Percentiles rank a stretch among this genome's conserved stretches.
Conservation (phyloP, 2,113 vertebrate genomes). For the Geothlypis trichas region DNA sequence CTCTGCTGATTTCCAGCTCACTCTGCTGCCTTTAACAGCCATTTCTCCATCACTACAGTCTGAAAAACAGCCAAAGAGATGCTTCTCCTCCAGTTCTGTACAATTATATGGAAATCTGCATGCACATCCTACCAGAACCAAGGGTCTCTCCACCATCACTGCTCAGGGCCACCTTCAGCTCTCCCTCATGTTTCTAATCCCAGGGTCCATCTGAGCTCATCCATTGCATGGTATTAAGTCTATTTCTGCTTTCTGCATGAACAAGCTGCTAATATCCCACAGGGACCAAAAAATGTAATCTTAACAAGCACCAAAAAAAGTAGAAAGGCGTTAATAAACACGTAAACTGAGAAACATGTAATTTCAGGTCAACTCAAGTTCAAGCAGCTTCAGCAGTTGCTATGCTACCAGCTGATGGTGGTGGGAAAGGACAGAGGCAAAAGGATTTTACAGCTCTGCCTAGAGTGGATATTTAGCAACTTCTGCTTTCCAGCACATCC, state of each 20-base stretch:
- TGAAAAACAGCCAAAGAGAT: neutral
- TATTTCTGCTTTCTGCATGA: constrained; percentile 50
- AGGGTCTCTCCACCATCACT: neutral
- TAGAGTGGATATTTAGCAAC: constrained; percentile 44
- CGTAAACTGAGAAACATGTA: constrained; percentile 11
- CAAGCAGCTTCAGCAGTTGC: constrained; percentile 68
- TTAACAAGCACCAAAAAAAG: constrained; percentile 10
- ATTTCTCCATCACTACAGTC: neutral
- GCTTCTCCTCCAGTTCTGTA: neutral
- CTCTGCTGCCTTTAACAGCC: neutral
- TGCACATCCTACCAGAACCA: neutral
- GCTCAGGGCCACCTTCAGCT: neutral
- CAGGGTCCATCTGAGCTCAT: neutral
- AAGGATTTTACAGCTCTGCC: constrained; percentile 30
- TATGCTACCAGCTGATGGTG: constrained; percentile 49
- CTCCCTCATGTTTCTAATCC: neutral
- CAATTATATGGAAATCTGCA: neutral
- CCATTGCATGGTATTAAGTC: constrained; percentile 36
- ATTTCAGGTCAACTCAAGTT: constrained; percentile 53
- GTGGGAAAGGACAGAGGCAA: constrained; percentile 31
- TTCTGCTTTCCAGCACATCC: constrained; percentile 48
- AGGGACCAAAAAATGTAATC: constrained; percentile 28
- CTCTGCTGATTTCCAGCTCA: neutral
- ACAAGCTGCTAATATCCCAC: constrained; percentile 46
- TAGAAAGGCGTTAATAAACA: neutral